Base-by-base conservation (phyloP, 2,113 vertebrate species). In the Ceyx cyanopectus region DNA sequence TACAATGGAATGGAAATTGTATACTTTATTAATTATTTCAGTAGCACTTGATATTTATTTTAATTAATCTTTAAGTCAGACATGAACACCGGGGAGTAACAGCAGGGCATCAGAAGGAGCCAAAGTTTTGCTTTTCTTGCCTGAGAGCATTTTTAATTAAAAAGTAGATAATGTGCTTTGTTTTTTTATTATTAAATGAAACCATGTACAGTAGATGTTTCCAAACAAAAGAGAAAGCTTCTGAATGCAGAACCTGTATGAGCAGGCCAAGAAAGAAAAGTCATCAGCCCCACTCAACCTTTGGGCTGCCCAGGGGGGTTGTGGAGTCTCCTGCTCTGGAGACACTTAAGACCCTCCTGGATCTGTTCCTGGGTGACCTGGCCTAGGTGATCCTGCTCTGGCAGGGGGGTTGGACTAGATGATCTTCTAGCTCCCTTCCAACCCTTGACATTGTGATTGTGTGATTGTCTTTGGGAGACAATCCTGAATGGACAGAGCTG, bases 41-140 rank as follows among this genome's bases (percentile, higher is more conserved):
- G 92, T 68, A 95, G 93, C 87, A 96, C 96, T 97, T 97, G 96
- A 97, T 97, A 97, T 97, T 97, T 97, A 96, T 95, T 95, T 96
- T 97, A 97, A 97, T 97, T 97, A 97, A 93, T 96, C 91, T 94
- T 92, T 95, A 94, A 96, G 92, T 89, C 94, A 96, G 96, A 94
- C 89, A 60, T n/a, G 73, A 97, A 90, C 87, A 67, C 91, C 90
- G 40, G 92, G 94, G 93, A 96, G 93, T 96, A 97, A 96, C 96
- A 97, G 96, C 96, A 93, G 94, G 96, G 92, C 96, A 96, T 79
- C 85, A 88, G 72, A 85, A 90, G 61, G 77, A 81, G 92, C 19
- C 94, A 63, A 95, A 89, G n/a, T 53, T 45, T 14, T 51, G 15
- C 5, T 26, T 37, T 74, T 46, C 32, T 40, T 60, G 6, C 62